These are phyloP conservation scores for Drosophila aff. DNA, from an alignment of 1,140 invertebrate species.

Conservation along the genomic window DNA sequence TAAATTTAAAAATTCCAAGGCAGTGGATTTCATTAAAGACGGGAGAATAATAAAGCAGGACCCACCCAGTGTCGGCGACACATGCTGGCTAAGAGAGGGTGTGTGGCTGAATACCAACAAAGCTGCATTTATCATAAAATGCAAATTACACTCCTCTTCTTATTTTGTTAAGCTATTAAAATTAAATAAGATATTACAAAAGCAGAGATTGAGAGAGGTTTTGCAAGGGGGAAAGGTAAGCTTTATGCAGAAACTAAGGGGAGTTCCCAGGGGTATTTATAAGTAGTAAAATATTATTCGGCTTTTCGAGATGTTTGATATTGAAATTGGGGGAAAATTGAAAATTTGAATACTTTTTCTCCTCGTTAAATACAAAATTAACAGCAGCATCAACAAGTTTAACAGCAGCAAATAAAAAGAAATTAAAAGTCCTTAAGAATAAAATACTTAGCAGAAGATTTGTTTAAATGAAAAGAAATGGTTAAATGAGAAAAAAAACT, in stretches of 20 bases:
- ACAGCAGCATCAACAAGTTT: too few species aligned
- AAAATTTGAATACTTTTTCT: too few species aligned
- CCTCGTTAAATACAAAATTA: too few species aligned
- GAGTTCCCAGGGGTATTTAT: too few species aligned
- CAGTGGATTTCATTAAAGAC: conserved; percentile 12
- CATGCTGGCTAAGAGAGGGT: conserved; percentile 39
- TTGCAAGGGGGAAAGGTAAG: neutral
- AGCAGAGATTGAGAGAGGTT: neutral
- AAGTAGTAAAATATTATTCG: neutral
- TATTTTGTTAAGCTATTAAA: conserved; percentile 5
- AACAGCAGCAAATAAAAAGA: too few species aligned
- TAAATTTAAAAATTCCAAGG: conserved; percentile 32
- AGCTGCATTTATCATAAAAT: conserved; percentile 9
- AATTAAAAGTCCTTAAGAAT: too few species aligned
- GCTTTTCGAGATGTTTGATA: neutral
- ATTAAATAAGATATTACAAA: neutral
- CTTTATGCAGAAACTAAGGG: neutral
- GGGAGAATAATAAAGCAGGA: conserved; percentile 8
- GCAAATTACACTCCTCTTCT: neutral
- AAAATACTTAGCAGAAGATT: too few species aligned
- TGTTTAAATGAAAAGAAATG: too few species aligned
- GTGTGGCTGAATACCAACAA: neutral
- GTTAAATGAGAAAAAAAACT: too few species aligned
- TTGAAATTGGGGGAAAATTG: neutral
- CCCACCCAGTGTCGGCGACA: conserved; percentile 7